Evolutionary conservation across 2,113 vertebrate species (phyloP), one percentile per base, ranked within the genome.

Genomic region (Tautogolabrus adspersus): DNA sequence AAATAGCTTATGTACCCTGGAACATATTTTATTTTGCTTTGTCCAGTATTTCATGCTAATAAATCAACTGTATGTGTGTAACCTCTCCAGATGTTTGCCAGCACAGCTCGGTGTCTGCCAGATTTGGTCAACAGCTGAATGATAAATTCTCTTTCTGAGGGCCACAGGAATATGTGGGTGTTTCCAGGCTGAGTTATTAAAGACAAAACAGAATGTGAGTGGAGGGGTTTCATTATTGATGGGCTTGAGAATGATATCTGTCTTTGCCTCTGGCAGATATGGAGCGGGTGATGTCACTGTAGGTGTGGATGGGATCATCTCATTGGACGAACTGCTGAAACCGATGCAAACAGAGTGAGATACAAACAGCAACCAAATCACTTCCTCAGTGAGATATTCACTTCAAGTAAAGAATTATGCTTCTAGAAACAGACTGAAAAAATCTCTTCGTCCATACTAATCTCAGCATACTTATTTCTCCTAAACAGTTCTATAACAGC

Each of bases 21-120:
- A 88, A 75, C 83, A 88, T 90, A 90, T 92, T 92, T 91, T 89
- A 88, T 90, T 90, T 91, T 72, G 78, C 82, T 81, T 85, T 92
- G 88, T 92, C 89, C 87, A 86, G 83, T 90, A 75, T 81, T 86
- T 86, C 88, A 92, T 90, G 81, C 82, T 85, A 82, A 89, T 92
- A 89, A 88, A 91, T 92, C 87, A 91, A 79, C 77, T 77, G 73
- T 79, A 82, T 88, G 60, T 81, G 67, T 82, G 82, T 88, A 89
- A 85, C 86, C 82, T 82, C 79, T 75, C 72, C 22, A 4, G 21
- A 58, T 68, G 72, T 73, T 52, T 77, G 72, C 84, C 85, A 83
- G 70, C 63, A 62, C 72, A 64, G 80, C 83, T 78, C 63, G 60
- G 69, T 72, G 42, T 69, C 61, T 83, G 85, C 84, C 82, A 88